A percentile compares a stretch with the other conserved stretches of the same genome.
phyloP scores from a whole-genome alignment of 1,140 invertebrate species.

The Andrena cerasifolii region DNA sequence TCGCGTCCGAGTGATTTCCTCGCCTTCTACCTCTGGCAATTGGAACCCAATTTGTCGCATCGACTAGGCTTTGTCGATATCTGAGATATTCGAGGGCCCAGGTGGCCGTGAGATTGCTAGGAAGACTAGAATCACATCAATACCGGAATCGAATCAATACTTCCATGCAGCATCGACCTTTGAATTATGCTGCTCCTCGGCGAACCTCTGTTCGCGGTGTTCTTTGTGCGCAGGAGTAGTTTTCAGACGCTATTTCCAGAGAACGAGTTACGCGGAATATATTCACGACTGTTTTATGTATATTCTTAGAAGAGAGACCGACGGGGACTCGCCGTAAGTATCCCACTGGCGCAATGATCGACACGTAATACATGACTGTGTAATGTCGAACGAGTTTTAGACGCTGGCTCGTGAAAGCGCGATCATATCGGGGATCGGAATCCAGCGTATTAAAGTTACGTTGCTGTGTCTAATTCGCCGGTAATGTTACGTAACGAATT shows the following conservation, averaged over 20 bases:
- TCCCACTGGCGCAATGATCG: constrained; percentile 11
- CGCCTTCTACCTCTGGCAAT: background rate
- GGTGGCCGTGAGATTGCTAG: too few species aligned
- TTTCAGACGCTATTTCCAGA: too few species aligned
- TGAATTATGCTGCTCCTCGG: too few species aligned
- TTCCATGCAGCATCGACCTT: too few species aligned
- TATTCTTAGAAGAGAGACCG: background rate
- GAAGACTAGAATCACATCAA: too few species aligned
- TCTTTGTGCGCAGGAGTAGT: too few species aligned
- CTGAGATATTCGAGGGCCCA: too few species aligned
- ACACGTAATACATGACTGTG: constrained; percentile 32
- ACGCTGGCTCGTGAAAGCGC: constrained; percentile 28
- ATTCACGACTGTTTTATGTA: background rate
- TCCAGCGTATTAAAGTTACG: constrained; percentile 33
- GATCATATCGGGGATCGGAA: constrained; percentile 34
- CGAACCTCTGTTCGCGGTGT: too few species aligned
- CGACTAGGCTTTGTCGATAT: too few species aligned
- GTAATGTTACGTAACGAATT: constrained; percentile 40
- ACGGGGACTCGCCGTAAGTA: too few species aligned
- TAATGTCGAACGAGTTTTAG: constrained; percentile 16
- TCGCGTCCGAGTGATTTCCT: background rate
- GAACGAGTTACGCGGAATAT: too few species aligned
- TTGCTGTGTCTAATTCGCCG: constrained; percentile 29
- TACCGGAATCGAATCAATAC: too few species aligned
- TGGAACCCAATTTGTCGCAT: background rate